Evolutionary conservation across 2,888 invertebrate genomes (phyloP).

Genomic region (Caenorhabditis sp.): DNA sequence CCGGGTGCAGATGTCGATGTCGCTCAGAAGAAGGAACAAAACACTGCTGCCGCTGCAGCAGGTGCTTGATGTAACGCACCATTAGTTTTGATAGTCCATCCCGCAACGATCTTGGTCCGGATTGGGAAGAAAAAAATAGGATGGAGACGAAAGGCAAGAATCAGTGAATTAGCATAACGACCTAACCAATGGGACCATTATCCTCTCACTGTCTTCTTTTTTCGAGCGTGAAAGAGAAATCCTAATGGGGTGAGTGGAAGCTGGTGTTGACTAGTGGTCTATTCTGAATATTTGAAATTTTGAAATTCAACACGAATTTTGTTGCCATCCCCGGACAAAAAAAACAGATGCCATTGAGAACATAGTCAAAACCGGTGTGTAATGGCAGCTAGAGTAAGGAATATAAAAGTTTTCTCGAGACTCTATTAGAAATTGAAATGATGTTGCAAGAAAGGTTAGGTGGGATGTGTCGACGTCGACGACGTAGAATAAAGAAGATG

Average conservation of each 20-base stretch:
- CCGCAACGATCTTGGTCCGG: constrained; percentile 7
- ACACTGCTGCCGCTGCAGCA: constrained; percentile 34
- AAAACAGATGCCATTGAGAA: constrained; percentile 32
- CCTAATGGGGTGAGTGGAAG: neutral
- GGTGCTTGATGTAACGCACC: constrained; percentile 52
- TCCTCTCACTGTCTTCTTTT: constrained; percentile 1
- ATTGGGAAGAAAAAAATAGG: neutral
- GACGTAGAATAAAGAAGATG: constrained; percentile 29
- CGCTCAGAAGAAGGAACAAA: constrained; percentile 48
- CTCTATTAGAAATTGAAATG: constrained; percentile 73
- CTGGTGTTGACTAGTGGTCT: neutral
- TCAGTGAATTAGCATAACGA: constrained; percentile 18
- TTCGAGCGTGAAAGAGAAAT: neutral
- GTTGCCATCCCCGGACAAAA: neutral
- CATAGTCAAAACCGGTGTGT: neutral
- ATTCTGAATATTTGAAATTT: constrained; percentile 25
- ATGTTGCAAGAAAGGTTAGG: constrained; percentile 84
- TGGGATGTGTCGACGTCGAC: constrained; percentile 18
- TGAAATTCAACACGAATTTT: constrained; percentile 43
- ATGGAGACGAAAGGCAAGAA: constrained; percentile 1
- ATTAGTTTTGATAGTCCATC: constrained; percentile 47
- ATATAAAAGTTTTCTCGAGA: constrained; percentile 40
- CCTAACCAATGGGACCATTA: neutral
- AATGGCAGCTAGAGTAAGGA: constrained; percentile 9
- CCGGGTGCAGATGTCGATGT: constrained; percentile 55